Evolutionary conservation across 1,140 invertebrate species (phyloP).

Genomic region (Rhyacophila brunnea): DNA sequence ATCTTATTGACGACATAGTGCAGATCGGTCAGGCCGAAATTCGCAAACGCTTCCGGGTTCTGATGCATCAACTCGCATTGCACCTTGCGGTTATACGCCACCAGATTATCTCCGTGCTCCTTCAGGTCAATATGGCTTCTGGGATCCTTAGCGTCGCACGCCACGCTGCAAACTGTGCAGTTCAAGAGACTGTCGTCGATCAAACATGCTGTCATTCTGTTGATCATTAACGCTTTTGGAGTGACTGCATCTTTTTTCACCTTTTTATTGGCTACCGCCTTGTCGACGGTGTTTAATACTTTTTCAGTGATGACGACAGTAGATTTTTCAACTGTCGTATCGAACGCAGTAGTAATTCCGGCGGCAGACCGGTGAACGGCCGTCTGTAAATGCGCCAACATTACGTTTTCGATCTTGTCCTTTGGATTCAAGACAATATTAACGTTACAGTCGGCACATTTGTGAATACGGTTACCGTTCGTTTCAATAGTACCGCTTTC

Average conservation of each 20-base stretch:
- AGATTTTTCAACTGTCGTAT: neutral
- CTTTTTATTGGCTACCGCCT: slow-evolving; percentile 1
- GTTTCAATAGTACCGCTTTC: neutral
- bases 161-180: slow-evolving; percentile 22
- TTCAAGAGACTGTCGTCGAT: slow-evolving; percentile 25
- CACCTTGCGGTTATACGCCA: slow-evolving; percentile 8
- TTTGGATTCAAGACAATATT: slow-evolving; percentile 1
- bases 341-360: neutral
- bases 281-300: neutral
- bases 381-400: slow-evolving; percentile 18
- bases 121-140: slow-evolving; percentile 11
- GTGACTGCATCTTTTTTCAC: neutral
- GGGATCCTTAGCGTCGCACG: slow-evolving; percentile 2
- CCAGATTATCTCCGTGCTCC: slow-evolving; percentile 16
- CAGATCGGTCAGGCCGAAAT: slow-evolving; percentile 13
- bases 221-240: slow-evolving; percentile 15
- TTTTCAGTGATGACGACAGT: neutral
- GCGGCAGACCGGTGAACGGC: neutral
- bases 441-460: slow-evolving; percentile 17
- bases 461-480: neutral
- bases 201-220: slow-evolving; percentile 10
- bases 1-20: slow-evolving; percentile 29
- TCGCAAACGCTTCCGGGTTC: slow-evolving; percentile 25
- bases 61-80: slow-evolving; percentile 20
- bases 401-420: slow-evolving; percentile 8